Conservation (phyloP, 2,113 vertebrate species). For the Campylorhamphus procurvoides region DNA sequence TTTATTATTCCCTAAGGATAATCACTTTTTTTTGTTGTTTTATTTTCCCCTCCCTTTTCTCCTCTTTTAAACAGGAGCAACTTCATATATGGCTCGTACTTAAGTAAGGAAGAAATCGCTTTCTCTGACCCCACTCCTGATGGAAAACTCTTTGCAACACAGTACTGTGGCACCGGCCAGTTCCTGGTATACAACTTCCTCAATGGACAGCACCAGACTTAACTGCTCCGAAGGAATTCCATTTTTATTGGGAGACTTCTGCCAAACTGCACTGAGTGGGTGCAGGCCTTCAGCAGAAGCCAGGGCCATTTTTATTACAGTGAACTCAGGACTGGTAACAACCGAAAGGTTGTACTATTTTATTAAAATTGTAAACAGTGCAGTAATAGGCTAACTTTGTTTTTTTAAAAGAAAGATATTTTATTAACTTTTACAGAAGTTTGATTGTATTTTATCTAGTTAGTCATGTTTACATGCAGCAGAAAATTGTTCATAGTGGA, state of each 20-base stretch:
- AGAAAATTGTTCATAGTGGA: slow-evolving; percentile 84
- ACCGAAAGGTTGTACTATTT: slow-evolving; percentile 79
- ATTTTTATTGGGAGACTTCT: slow-evolving; percentile 13
- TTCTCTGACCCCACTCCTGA: slow-evolving; percentile 99
- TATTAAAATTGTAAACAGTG: slow-evolving; percentile 83
- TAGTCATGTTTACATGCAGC: slow-evolving; percentile 88
- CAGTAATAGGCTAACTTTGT: slow-evolving; percentile 79
- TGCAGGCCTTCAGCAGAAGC: slow-evolving; percentile 71
- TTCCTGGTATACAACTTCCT: slow-evolving; percentile 99
- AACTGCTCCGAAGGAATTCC: neutral
- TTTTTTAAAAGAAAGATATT: slow-evolving; percentile 82
- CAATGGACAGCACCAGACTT: slow-evolving; percentile 81
- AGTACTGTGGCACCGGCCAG: slow-evolving; percentile 93
- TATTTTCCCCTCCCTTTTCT: neutral
- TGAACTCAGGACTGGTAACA: slow-evolving; percentile 85
- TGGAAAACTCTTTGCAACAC: slow-evolving; percentile 95
- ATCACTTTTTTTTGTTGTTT: neutral
- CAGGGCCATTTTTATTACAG: slow-evolving; percentile 74
- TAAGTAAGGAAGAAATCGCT: slow-evolving; percentile 98
- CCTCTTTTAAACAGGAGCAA: slow-evolving; percentile 85
- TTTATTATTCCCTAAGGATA: neutral
- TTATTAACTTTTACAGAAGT: slow-evolving; percentile 84
- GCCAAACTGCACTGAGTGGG: neutral
- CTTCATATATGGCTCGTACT: slow-evolving; percentile 95
- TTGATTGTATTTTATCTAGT: slow-evolving; percentile 84